These are phyloP conservation scores for Hypsopygia costalis DNA, from an alignment of 2,888 invertebrate species.

Conservation along the genomic window DNA sequence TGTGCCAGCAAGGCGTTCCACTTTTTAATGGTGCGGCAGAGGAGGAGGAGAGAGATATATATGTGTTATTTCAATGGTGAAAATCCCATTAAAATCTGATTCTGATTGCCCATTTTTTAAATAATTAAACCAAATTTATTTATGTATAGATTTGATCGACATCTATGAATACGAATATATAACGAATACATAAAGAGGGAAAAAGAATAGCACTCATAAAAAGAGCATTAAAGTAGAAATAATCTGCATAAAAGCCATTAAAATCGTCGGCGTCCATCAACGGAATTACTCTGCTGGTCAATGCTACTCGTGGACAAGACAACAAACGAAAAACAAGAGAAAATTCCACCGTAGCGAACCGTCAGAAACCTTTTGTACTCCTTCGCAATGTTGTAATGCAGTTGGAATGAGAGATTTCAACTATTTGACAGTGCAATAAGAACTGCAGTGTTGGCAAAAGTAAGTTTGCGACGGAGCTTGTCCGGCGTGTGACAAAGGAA, in stretches of 20 bases:
- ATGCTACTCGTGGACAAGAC: slow-evolving; percentile 28
- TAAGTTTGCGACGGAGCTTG: slow-evolving; percentile 46
- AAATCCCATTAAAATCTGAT: too few species aligned
- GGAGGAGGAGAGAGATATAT: too few species aligned
- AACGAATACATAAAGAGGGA: too few species aligned
- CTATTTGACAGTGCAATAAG: slow-evolving; percentile 25
- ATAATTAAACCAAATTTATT: too few species aligned
- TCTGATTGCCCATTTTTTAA: too few species aligned
- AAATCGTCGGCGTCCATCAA: slow-evolving; percentile 29
- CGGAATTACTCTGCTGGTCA: slow-evolving; percentile 39
- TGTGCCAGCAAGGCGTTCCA: too few species aligned
- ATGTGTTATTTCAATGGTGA: too few species aligned
- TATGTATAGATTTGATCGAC: too few species aligned
- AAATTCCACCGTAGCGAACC: slow-evolving; percentile 34
- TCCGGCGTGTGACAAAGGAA: slow-evolving; percentile 64
- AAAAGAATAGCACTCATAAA: neutral
- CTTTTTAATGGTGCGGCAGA: too few species aligned
- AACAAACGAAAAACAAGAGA: slow-evolving; percentile 47
- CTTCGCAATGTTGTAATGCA: slow-evolving; percentile 28
- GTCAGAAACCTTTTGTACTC: slow-evolving; percentile 52
- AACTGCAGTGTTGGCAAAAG: slow-evolving; percentile 36
- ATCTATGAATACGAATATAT: too few species aligned
- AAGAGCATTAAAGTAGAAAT: neutral
- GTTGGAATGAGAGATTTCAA: slow-evolving; percentile 18
- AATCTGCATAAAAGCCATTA: neutral